Conservation (phyloP, 2,113 vertebrate species). For the Struthidea cinerea region DNA sequence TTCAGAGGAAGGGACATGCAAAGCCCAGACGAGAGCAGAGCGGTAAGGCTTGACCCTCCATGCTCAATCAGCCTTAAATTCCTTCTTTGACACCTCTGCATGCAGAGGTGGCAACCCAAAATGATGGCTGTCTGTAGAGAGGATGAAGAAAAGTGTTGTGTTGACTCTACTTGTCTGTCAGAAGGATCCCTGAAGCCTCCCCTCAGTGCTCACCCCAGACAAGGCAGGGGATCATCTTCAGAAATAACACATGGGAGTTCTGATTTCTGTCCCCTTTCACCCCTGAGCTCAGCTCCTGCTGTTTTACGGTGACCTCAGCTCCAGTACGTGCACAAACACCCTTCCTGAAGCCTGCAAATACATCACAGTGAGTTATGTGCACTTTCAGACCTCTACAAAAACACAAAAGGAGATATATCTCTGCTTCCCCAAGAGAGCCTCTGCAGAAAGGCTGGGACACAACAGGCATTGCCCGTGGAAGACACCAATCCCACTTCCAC, state of each 20-base stretch:
- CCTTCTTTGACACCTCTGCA: background rate
- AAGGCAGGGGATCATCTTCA: background rate
- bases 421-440: background rate
- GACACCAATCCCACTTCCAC: background rate
- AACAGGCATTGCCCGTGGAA: fast-evolving
- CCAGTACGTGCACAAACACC: background rate
- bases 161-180: background rate
- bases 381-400: background rate
- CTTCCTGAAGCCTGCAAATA: background rate
- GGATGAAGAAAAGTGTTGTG: background rate
- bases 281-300: background rate
- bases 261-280: background rate
- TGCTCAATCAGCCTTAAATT: background rate
- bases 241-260: fast-evolving
- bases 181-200: background rate
- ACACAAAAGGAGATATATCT: background rate
- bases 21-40: background rate
- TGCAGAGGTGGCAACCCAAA: background rate
- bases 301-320: background rate
- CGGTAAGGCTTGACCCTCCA: background rate
- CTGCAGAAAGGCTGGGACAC: background rate
- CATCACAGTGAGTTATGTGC: background rate
- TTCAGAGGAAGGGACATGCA: background rate
- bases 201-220: background rate
- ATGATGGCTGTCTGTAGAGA: background rate